These are phyloP conservation scores for Melanocharis versteri DNA, from an alignment of 2,113 vertebrate species.

Conservation along the genomic window DNA sequence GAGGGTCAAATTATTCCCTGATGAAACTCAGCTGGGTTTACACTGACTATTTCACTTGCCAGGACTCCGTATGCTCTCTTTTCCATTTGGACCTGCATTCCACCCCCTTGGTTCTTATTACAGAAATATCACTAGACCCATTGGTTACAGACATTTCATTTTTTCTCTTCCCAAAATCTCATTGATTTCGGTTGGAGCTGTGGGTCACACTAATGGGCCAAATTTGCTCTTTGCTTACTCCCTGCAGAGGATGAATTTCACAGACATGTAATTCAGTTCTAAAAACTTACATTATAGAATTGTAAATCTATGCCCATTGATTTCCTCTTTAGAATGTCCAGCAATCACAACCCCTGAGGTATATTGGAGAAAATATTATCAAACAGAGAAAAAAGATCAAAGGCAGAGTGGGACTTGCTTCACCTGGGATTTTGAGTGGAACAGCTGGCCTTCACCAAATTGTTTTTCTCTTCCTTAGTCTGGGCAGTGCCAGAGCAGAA, in stretches of 20 bases:
- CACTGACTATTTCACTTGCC: not conserved
- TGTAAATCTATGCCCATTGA: conserved; percentile 51
- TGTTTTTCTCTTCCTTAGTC: not conserved
- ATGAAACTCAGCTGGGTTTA: not conserved
- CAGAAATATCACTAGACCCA: not conserved
- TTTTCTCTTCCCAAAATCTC: not conserved
- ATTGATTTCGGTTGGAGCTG: not conserved
- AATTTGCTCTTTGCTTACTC: not conserved
- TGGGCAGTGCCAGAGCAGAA: not conserved
- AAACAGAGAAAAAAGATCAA: conserved; percentile 24
- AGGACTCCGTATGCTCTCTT: not conserved
- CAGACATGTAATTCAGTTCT: not conserved
- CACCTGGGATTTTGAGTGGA: not conserved
- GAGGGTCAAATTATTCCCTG: not conserved
- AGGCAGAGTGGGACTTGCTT: not conserved
- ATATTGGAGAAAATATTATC: conserved; percentile 5
- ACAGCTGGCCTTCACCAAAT: not conserved
- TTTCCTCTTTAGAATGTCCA: conserved; percentile 17
- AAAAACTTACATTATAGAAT: not conserved
- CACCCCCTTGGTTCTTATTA: not conserved
- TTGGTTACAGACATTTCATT: not conserved
- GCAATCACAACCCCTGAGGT: not conserved
- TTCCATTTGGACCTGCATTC: not conserved
- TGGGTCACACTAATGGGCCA: not conserved
- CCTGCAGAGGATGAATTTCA: not conserved